Conservation (phyloP, 1,140 invertebrate genomes). For the Nylanderia fulva region DNA sequence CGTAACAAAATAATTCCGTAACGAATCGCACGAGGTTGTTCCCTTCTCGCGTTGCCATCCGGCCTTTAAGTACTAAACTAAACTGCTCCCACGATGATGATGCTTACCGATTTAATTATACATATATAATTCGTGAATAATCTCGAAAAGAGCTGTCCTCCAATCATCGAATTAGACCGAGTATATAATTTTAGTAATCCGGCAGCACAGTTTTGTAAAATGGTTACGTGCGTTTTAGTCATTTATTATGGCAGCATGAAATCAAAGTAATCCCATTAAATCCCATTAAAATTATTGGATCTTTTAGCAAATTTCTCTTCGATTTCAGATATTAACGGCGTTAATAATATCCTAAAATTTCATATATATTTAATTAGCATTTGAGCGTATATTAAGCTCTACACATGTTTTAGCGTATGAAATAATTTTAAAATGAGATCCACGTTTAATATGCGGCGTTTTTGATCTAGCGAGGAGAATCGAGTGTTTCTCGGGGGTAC, state of each 20-base stretch:
- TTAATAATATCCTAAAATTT: not conserved
- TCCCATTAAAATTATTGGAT: not conserved
- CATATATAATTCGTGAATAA: conserved; percentile 17
- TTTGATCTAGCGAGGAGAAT: not conserved
- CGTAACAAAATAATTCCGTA: not conserved
- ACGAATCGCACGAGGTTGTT: conserved; percentile 14
- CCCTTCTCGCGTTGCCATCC: not conserved
- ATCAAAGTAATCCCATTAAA: conserved; percentile 5
- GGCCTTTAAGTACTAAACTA: conserved; percentile 32
- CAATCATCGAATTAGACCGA: conserved; percentile 24
- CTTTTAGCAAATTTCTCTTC: not conserved
- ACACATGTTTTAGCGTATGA: too few species aligned
- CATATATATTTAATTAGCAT: conserved; percentile 10
- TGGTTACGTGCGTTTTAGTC: not conserved
- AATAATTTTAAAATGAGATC: not conserved
- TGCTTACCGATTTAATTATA: conserved; percentile 35
- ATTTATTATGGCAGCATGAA: not conserved
- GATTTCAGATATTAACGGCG: not conserved
- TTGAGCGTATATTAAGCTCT: not conserved
- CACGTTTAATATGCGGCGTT: not conserved
- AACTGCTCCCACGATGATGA: conserved; percentile 26
- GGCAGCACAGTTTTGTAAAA: not conserved
- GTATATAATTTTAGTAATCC: not conserved
- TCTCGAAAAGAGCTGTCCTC: not conserved
- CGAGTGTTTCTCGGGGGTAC: not conserved